Percentiles rank a stretch among this genome's conserved stretches.
These are phyloP conservation scores for Callipepla squamata DNA, from an alignment of 2,113 vertebrate species.

Conservation along the genomic window DNA sequence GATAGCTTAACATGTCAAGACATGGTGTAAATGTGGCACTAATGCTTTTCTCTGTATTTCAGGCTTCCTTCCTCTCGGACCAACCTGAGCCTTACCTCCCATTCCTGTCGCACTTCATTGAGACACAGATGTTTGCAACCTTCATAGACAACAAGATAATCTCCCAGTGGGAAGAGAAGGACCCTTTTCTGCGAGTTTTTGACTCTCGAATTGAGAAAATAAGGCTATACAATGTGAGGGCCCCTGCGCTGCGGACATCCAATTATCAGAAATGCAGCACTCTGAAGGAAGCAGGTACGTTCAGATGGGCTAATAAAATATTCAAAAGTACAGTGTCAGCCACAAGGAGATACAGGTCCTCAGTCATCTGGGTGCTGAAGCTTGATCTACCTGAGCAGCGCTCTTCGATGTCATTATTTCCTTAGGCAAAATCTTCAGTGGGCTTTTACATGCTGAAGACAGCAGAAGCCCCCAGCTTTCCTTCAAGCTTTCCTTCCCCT, in stretches of 20 bases:
- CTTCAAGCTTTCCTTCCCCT: background rate
- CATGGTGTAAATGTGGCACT: fast-evolving
- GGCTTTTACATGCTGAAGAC: background rate
- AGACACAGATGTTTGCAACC: constrained; percentile 98
- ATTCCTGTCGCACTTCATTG: constrained; percentile 95
- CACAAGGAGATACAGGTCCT: background rate
- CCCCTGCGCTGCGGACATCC: constrained; percentile 83
- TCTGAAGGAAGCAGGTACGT: constrained; percentile 91
- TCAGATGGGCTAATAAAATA: background rate
- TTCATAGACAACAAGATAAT: constrained; percentile 97
- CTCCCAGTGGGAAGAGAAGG: constrained; percentile 95
- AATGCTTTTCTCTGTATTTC: constrained; percentile 63
- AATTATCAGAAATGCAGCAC: constrained; percentile 89
- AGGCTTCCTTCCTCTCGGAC: constrained; percentile 96
- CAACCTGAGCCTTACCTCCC: constrained; percentile 90
- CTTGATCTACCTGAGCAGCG: background rate
- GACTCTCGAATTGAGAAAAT: constrained; percentile 92
- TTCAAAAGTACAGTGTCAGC: constrained; percentile 7
- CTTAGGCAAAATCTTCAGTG: background rate
- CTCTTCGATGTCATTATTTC: background rate
- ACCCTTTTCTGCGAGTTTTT: constrained; percentile 91
- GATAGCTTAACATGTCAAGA: fast-evolving
- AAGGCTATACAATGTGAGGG: constrained; percentile 85
- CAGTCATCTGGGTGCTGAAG: background rate
- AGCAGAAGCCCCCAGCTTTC: background rate